Base-by-base conservation (phyloP, 2,888 invertebrate species). In the Dicyrtoma fusca region DNA sequence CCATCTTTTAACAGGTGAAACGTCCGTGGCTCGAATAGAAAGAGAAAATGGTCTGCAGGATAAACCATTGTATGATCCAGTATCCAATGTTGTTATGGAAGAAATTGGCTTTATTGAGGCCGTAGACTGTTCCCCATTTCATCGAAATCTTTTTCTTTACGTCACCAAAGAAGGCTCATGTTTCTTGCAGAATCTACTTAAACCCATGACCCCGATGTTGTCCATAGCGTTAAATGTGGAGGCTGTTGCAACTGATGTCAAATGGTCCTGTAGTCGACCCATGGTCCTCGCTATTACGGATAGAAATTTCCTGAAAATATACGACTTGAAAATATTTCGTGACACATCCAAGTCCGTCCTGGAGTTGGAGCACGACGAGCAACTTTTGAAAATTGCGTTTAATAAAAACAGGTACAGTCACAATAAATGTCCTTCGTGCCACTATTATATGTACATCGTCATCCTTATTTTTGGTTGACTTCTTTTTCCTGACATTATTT, bases 121-220 rank as follows among this genome's bases (percentile, higher is more conserved):
- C n/a, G 57, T 80, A 4, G 78, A 77, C 26, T 77, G 76, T 59
- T 77, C 76, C 8, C 80, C 80, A 13, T 77, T 73, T 44, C 76
- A 77, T 62, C 68, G 76, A 47, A 77, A 80, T 70, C 64, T 80
- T 10, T 78, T 77, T 45, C 26, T 77, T 0, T 74, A 73, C 25
- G 73, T 71, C 3, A 77, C 74, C 1, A 68, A 53, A 6, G 72
- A 76, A 45, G 78, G 78, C 2, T 44, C 66, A 1, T 65, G 79
- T 34, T 53, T 69, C 19, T 45, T 80, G 5, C 77, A 76, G 19
- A 80, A 79, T 72, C 57, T 71, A 21, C 49, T 63, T 6, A 63
- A 64, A 23, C 71, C 71, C 21, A 71, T 42, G 19, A 21, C 23
- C 4, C 64, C 71, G 11, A 42, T 64, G 6, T 25, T 63, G 42